Conservation (phyloP, 2,888 invertebrate species). For the Meteorus cinctellus region DNA sequence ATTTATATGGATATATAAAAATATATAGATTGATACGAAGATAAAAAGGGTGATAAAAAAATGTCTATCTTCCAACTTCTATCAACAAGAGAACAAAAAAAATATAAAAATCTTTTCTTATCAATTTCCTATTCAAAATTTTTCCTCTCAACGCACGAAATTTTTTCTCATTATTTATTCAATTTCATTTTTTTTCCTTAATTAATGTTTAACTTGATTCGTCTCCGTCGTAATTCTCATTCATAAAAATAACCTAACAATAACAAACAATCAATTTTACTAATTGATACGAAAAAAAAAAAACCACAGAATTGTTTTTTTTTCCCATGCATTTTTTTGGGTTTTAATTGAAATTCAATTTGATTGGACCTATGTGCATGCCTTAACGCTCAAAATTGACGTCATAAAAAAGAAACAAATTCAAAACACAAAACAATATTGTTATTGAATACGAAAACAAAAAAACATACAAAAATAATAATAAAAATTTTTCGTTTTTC, state of each 20-base stretch:
- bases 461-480: too few relatives aligned
- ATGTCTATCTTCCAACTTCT: not conserved
- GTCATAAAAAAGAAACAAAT: not conserved
- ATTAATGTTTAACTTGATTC: not conserved
- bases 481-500: too few relatives aligned
- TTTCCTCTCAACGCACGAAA: not conserved
- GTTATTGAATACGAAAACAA: too few relatives aligned
- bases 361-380: not conserved
- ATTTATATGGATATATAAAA: not conserved
- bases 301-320: too few relatives aligned
- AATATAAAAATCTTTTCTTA: not conserved
- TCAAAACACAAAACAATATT: too few relatives aligned
- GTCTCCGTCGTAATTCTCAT: too few relatives aligned
- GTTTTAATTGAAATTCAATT: too few relatives aligned
- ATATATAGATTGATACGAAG: not conserved
- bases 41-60: not conserved
- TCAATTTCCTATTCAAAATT: not conserved
- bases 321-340: not conserved
- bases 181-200: not conserved
- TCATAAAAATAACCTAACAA: too few relatives aligned
- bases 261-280: too few relatives aligned
- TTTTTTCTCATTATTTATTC: not conserved
- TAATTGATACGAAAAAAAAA: too few relatives aligned
- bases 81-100: not conserved
- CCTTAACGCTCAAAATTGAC: not conserved